Evolutionary conservation across 2,888 invertebrate genomes (phyloP), one percentile per base, ranked within the genome.

Genomic region (Sinohyriopsis cumingii): DNA sequence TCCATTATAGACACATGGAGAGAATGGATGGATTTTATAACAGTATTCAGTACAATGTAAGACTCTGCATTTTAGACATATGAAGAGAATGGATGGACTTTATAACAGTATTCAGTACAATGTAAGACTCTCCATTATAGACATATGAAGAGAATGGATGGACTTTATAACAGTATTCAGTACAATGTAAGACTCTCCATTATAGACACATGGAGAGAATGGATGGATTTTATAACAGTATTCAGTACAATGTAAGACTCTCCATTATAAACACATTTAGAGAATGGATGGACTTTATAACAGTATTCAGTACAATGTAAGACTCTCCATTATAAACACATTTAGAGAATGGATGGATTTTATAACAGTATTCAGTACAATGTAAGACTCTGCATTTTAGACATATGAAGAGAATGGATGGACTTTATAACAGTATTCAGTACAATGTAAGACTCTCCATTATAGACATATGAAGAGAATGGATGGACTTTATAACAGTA

Each of bases 161-260:
- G 0, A 45, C 15, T 3, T 12, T 15, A 15, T 3, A 45, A 45
- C 45, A 15, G 3, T 45, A 68, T 75, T 70, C 15, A 75, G 67
- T 33, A 75, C 61, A 33, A 75, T 75, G 68, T 75, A 75, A 1
- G 75, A 75, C 53, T 75, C 75, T 20, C 75, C 15, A 45, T 15
- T 45, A 45, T 15, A 45, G 45, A 45, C 15, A 15, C 3, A 45
- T 45, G 45, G 12, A 45, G 15, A 3, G 9, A 45, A 45, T 45
- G 45, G 45, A 45, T 15, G 15, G 0, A 45, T 4, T 3, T 12
- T 15, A 15, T 3, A 45, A 45, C 45, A 15, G 3, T 45, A 68
- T 75, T 70, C 15, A 75, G 67, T 33, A 75, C 61, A 33, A 75
- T 75, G 68, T 75, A 75, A 1, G 75, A 75, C 53, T 75, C 75